phyloP scores from a whole-genome alignment of 2,797 vertebrate species.

The Epinephelus malabaricus region DNA sequence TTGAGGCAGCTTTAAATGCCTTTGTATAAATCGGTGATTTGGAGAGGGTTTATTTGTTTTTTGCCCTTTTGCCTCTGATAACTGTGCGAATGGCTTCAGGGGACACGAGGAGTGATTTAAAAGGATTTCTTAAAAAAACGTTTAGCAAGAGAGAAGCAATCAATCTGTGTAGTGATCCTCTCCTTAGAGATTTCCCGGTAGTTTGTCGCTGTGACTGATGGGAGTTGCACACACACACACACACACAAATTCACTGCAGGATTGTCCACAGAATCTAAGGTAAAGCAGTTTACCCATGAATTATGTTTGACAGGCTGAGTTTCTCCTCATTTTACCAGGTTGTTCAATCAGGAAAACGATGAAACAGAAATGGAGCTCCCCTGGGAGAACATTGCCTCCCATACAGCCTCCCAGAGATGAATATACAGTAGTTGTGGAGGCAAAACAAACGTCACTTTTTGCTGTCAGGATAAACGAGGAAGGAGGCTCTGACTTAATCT shows the following conservation, averaged over 20 bases:
- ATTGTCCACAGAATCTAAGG: background rate
- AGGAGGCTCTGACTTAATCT: constrained; percentile 36
- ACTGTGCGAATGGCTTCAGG: constrained; percentile 16
- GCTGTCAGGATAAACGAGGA: constrained; percentile 34
- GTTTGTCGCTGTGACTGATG: constrained; percentile 40
- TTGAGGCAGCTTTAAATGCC: background rate
- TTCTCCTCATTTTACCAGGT: constrained; percentile 19
- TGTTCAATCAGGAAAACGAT: constrained; percentile 31
- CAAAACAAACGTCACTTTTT: constrained; percentile 11
- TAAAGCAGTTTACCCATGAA: constrained; percentile 37
- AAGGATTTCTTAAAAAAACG: constrained; percentile 30
- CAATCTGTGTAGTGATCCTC: constrained; percentile 27
- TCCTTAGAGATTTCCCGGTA: constrained; percentile 33
- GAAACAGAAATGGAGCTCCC: constrained; percentile 28
- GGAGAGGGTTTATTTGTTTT: background rate
- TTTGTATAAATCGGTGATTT: constrained; percentile 20
- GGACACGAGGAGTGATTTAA: constrained; percentile 9
- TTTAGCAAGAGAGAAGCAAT: constrained; percentile 35
- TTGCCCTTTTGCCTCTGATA: constrained; percentile 21
- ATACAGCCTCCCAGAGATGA: constrained; percentile 27
- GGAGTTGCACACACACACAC: background rate
- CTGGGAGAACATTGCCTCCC: constrained; percentile 25
- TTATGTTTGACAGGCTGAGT: constrained; percentile 34
- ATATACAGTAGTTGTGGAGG: constrained; percentile 13
- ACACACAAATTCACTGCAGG: background rate